phyloP scores from a whole-genome alignment of 2,113 vertebrate species.

The Romanogobio albipinnatus region DNA sequence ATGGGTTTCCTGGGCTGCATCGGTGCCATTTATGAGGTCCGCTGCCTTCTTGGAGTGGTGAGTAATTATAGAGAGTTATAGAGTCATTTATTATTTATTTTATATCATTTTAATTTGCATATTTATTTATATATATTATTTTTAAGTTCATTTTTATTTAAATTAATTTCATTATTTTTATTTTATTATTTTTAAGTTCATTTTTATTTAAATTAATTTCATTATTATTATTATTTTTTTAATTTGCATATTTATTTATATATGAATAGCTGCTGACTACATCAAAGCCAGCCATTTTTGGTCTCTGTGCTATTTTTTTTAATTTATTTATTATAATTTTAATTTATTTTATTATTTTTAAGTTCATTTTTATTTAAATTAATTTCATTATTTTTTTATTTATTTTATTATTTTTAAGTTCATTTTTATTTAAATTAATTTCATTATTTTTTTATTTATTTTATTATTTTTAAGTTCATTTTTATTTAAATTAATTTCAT shows the following conservation, averaged over 20 bases:
- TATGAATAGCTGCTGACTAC: background rate
- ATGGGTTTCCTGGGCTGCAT: conserved; percentile 92
- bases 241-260: background rate
- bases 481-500: background rate
- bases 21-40: conserved; percentile 89
- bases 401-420: background rate
- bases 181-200: too few relatives aligned
- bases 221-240: background rate
- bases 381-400: background rate
- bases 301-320: background rate
- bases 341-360: background rate
- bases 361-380: background rate
- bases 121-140: background rate
- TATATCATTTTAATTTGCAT: background rate
- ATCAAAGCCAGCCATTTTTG: background rate
- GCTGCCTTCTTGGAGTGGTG: conserved; percentile 91
- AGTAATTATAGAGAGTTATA: conserved; percentile 59
- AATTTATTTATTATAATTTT: too few relatives aligned
- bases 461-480: background rate
- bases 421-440: background rate
- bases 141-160: too few relatives aligned
- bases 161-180: too few relatives aligned
- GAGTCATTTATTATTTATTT: too few relatives aligned
- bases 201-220: too few relatives aligned
- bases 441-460: background rate